phyloP scores from a whole-genome alignment of 2,113 vertebrate species.

The Crotophaga sulcirostris region DNA sequence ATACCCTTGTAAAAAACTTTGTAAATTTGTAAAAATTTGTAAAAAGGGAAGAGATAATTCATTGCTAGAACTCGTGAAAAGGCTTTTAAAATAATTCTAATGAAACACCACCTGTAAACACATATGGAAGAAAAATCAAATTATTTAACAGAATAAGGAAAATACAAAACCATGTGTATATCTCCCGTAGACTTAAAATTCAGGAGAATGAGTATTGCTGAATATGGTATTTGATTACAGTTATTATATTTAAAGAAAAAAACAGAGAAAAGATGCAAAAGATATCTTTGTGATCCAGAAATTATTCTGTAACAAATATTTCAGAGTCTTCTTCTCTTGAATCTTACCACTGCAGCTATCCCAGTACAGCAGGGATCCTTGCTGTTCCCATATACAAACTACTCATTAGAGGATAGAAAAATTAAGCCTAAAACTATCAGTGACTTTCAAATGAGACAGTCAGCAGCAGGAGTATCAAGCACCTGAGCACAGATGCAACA shows the following conservation, averaged over 20 bases:
- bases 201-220: not conserved
- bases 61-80: not conserved
- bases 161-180: not conserved
- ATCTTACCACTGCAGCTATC: not conserved
- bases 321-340: not conserved
- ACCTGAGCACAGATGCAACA: accelerated
- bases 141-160: not conserved
- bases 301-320: not conserved
- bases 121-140: not conserved
- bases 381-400: not conserved
- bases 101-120: not conserved
- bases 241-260: not conserved
- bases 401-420: not conserved
- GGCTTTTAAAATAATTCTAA: not conserved
- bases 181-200: not conserved
- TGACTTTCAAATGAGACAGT: not conserved
- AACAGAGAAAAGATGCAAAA: accelerated
- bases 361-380: not conserved
- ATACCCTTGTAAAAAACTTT: not conserved
- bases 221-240: too few species aligned
- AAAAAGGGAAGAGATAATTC: not conserved
- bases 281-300: not conserved
- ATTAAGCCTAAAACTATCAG: not conserved
- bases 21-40: too few species aligned
- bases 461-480: not conserved